Evolutionary conservation across 2,113 vertebrate species (phyloP), one percentile per base, ranked within the genome.

Genomic region (Solea solea): DNA sequence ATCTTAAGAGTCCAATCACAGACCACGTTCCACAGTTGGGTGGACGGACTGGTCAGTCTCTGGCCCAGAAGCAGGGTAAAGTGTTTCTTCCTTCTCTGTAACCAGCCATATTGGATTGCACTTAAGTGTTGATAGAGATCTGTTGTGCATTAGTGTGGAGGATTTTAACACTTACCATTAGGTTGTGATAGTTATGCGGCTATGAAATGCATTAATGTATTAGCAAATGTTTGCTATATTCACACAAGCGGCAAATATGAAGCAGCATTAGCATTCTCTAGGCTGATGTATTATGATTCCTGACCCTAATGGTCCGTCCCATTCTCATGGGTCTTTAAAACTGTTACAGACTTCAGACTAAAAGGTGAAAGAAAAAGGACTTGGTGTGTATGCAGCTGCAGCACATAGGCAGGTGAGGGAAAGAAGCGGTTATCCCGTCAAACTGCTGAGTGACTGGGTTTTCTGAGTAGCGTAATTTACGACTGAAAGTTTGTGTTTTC

Each of bases 31-130:
- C 14, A 13, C 12, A 45, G 44, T 45, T 45, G 44, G 8, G 44
- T 48, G 45, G 14, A 10, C 14, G 3, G 34, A 34, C 34, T 34
- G 34, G 34, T 34, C 34, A 34, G 34, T 34, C 34, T 34, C 5
- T 28, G 42, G 3, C 42, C 7, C 3, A 27, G 27, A 61, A n/a
- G 48, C 25, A 62, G 9, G 49, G 10, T 34, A 34, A 34, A 34
- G 34, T 34, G 34, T 6, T 7, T 45, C n/a, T 44, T 10, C 6
- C 49, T 39, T 52, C 48, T 50, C 2, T n/a, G 27, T 7, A 63
- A 63, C 27, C 45, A 16, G 61, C 41, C 28, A 41, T 48, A 58
- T 10, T 41, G 56, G 9, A 41, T 40, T 58, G 56, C 56, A 58
- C n/a, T 54, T 21, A 28, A 34, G 9, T 44, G 15, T 41, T 56